Base-by-base conservation (phyloP, 2,888 invertebrate genomes). In the Yponomeuta sedellus region DNA sequence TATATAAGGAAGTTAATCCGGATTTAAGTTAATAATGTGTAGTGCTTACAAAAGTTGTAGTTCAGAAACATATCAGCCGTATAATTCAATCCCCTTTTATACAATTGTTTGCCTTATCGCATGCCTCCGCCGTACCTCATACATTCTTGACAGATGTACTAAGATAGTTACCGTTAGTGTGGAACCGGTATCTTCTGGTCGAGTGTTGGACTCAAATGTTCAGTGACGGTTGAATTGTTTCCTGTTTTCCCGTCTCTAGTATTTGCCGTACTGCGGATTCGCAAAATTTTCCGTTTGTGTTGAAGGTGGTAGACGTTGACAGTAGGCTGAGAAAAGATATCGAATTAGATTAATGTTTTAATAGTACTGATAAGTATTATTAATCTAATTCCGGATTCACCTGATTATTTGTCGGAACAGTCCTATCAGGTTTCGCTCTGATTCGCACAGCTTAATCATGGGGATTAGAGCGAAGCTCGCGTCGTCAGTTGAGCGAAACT, bases 181-280 rank as follows among this genome's bases (percentile, higher is more conserved):
- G 66, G 72, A 81, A 85, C 85, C 85, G 85, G 85, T 85, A 81
- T 72, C 63, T 63, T 72, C 63, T 63, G 40, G 20, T 62, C 19
- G 40, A 61, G 66, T 61, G 28, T 58, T 52, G 63, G 20, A 19
- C 52, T 63, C 70, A 73, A 72, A 73, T 76, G 70, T 73, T 75
- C 72, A 72, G 79, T 83, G 78, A 82, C 79, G 81, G 75, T 70
- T 71, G 76, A 77, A 79, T 82, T 80, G 76, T 78, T 79, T 72
- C 16, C 70, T 73, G 52, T 69, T 59, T 59, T 25, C 20, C 12
- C 25, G 59, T 52, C 16, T 52, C 44, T 52, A 52, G 44, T 52
- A 12, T 52, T 44, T 12, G 6, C 44, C 16, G 44, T 44, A 44
- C 44, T 44, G 3, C 16, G 12, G 16, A 44, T 44, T 12, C 44